A percentile compares a stretch with the other conserved stretches of the same genome.
Evolutionary conservation across 53 echinoderm and acorn worm species (phyloP).

Genomic region (Actinopyga echinites): DNA sequence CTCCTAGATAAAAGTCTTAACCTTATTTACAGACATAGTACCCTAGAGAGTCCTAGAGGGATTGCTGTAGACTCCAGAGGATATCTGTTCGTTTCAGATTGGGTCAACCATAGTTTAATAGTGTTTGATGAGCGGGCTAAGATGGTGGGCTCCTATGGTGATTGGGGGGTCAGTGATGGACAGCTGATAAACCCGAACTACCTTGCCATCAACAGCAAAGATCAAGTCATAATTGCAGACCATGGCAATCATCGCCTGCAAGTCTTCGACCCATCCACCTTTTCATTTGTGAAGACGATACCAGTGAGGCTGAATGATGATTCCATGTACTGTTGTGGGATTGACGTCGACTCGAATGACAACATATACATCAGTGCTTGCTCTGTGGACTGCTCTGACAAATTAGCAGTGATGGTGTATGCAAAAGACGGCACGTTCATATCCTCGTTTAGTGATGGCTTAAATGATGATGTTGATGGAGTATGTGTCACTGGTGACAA

Average conservation of each 20-base stretch:
- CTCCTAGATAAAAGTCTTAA: conserved; percentile 12
- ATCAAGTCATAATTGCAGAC: conserved; percentile 22
- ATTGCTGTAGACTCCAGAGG: conserved; percentile 34
- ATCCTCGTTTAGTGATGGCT: conserved; percentile 22
- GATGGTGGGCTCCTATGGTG: conserved; percentile 19
- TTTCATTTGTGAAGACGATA: conserved; percentile 19
- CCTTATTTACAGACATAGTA: conserved; percentile 20
- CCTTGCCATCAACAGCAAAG: conserved; percentile 30
- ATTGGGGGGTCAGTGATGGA: neutral
- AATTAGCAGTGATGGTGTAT: conserved; percentile 28
- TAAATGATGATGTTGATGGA: conserved; percentile 37
- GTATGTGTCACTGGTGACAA: conserved; percentile 31
- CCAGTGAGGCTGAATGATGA: conserved; percentile 24
- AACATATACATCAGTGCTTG: conserved; percentile 43
- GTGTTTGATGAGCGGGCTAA: conserved; percentile 29
- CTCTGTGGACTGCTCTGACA: conserved; percentile 22
- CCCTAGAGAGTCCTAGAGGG: conserved; percentile 25
- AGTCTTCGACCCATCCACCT: neutral
- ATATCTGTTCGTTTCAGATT: conserved; percentile 25
- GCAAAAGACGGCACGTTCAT: conserved; percentile 30
- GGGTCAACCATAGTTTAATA: conserved; percentile 3
- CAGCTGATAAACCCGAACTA: conserved; percentile 27
- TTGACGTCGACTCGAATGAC: conserved; percentile 22
- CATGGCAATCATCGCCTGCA: conserved; percentile 26
- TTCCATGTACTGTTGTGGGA: conserved; percentile 33